Percentiles rank a stretch among this genome's conserved stretches.
Evolutionary conservation across 2,113 vertebrate genomes (phyloP).

Genomic region (Myrmecophaga tridactyla): DNA sequence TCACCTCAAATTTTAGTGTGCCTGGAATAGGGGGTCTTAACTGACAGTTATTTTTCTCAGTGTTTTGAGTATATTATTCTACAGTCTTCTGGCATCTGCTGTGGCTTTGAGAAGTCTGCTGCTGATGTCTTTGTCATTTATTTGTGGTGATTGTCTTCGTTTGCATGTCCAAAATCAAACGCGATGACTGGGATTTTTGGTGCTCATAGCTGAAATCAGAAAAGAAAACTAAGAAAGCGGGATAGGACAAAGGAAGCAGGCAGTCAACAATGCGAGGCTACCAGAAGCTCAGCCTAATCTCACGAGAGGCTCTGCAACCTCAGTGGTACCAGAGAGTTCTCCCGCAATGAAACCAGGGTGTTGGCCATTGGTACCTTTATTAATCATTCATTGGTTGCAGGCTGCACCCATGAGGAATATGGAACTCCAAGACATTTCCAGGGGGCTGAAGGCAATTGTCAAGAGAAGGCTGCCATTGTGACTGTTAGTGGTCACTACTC

Average conservation of each 20-base stretch:
- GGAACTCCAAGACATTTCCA: background rate
- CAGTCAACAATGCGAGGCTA: background rate
- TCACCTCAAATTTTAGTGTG: background rate
- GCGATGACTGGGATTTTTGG: background rate
- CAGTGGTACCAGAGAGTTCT: background rate
- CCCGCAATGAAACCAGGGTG: background rate
- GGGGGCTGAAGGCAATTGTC: background rate
- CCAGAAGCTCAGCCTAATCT: background rate
- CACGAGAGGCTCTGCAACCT: background rate
- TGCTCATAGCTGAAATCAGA: background rate
- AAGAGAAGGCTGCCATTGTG: background rate
- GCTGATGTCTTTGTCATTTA: background rate
- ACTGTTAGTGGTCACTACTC: background rate
- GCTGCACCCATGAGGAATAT: background rate
- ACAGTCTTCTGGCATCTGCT: background rate
- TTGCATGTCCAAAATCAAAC: background rate
- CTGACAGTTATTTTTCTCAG: background rate
- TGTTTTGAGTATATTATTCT: background rate
- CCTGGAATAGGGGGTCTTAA: background rate
- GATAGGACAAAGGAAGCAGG: background rate
- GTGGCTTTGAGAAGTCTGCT: background rate
- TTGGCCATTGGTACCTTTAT: background rate
- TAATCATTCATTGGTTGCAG: background rate
- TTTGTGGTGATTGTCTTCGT: background rate
- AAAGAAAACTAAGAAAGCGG: background rate